Evolutionary conservation across 2,113 vertebrate species (phyloP), one percentile per base, ranked within the genome.

Genomic region (Apteryx mantelli): DNA sequence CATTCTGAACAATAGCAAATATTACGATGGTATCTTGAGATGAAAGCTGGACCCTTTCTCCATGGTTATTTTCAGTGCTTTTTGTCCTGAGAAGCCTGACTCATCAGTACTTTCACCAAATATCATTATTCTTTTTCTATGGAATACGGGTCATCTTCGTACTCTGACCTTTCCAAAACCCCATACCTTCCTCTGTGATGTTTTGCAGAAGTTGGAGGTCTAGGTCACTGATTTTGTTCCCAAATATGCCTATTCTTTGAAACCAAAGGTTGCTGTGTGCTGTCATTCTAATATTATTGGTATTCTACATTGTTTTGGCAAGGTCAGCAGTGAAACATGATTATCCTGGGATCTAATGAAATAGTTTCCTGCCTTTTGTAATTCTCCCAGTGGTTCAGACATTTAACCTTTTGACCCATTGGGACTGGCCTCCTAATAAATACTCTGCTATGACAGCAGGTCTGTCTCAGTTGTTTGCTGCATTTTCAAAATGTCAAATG

Each of bases 331-430:
- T 92, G 86, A 94, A 90, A 88, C 46, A 7, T 48, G 28, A 68
- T 95, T 94, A 93, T 96, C 93, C 92, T 93, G 82, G 82, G 90
- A 96, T 94, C 88, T 92, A 56, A 92, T 96, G 86, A 84, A 97
- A 87, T 78, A 68, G 80, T 91, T 97, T 94, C 65, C 92, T 96
- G 95, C 65, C 88, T 92, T 44, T 80, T 95, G 76, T 95, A 89
- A 92, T 93, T 88, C 73, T 97, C 6, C 0, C 83, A 60, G 82
- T 52, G 88, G 76, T 77, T 91, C 93, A 94, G 96, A 91, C 91
- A 87, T 95, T 91, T 93, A 61, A 82, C 95, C 91, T 94, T 97
- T 94, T 93, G 92, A 95, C 77, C 86, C n/a, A 5, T 5, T 52
- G 58, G 80, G 83, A 55, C 56, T 82, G 25, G 53, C 52, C 12